Percentiles rank a stretch among this genome's conserved stretches.
Evolutionary conservation across 1,140 invertebrate genomes (phyloP).

Genomic region (Cyclina sinensis): DNA sequence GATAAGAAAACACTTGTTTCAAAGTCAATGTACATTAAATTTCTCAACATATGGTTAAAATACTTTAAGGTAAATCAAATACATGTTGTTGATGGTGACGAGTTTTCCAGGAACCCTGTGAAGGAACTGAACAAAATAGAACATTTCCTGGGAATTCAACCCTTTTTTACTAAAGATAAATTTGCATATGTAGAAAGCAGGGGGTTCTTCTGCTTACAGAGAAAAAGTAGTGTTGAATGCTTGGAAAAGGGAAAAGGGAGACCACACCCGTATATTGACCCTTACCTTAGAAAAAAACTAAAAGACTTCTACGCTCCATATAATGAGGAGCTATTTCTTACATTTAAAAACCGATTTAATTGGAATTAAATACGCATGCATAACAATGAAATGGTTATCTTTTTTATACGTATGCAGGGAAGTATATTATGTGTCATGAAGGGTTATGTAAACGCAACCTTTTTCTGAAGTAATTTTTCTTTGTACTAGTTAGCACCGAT

Average conservation of each 20-base stretch:
- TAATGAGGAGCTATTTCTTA: conserved; percentile 5
- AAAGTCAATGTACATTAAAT: conserved; percentile 36
- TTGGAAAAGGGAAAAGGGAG: conserved; percentile 34
- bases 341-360: neutral
- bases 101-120: conserved; percentile 1
- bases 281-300: neutral
- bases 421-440: too few relatives aligned
- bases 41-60: conserved; percentile 18
- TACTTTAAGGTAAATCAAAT: conserved; percentile 10
- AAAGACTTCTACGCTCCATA: neutral
- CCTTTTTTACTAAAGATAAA: neutral
- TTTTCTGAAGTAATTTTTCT: too few relatives aligned
- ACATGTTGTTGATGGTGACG: conserved; percentile 30
- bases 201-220: conserved; percentile 40
- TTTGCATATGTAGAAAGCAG: conserved; percentile 15
- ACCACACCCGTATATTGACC: neutral
- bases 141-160: neutral
- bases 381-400: neutral
- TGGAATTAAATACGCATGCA: neutral
- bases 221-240: conserved; percentile 1
- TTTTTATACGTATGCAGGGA: neutral
- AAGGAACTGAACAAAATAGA: conserved; percentile 21
- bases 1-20: conserved; percentile 27
- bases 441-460: too few relatives aligned
- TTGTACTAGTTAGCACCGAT: too few relatives aligned